Evolutionary conservation across 2,797 vertebrate species (phyloP).

Genomic region (Anomalospiza imberbis): DNA sequence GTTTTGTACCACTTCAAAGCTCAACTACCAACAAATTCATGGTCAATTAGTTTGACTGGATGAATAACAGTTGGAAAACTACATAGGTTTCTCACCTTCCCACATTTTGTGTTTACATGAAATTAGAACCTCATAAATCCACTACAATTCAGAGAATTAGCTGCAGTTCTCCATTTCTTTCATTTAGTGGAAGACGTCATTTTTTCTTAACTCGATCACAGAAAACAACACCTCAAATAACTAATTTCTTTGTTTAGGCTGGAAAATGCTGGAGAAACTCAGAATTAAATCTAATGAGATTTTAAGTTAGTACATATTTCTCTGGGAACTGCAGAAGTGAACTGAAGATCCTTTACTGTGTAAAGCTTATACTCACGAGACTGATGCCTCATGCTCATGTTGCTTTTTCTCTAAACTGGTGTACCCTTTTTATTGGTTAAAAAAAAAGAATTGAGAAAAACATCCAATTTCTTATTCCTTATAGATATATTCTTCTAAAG

Average conservation of each 20-base stretch:
- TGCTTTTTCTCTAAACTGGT: background rate
- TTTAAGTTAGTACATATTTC: background rate
- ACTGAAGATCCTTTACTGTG: background rate
- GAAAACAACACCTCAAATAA: background rate
- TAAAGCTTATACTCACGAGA: background rate
- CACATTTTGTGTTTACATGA: conserved; percentile 1
- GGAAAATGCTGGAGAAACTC: background rate
- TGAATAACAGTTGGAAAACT: conserved; percentile 40
- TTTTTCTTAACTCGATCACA: background rate
- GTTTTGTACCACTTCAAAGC: conserved; percentile 51
- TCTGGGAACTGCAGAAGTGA: background rate
- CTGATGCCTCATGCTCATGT: background rate
- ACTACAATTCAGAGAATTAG: background rate
- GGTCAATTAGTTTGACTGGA: conserved; percentile 59
- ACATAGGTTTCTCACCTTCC: background rate
- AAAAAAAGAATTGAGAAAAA: background rate
- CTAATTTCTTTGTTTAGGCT: background rate
- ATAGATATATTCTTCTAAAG: background rate
- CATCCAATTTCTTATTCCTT: background rate
- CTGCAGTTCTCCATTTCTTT: background rate
- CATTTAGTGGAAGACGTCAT: background rate
- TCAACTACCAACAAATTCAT: conserved; percentile 57
- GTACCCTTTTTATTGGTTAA: background rate
- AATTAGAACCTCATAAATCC: conserved; percentile 39
- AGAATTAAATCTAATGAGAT: background rate